These are phyloP conservation scores for Sminthopsis crassicaudata DNA, from an alignment of 2,113 vertebrate species.

Conservation along the genomic window DNA sequence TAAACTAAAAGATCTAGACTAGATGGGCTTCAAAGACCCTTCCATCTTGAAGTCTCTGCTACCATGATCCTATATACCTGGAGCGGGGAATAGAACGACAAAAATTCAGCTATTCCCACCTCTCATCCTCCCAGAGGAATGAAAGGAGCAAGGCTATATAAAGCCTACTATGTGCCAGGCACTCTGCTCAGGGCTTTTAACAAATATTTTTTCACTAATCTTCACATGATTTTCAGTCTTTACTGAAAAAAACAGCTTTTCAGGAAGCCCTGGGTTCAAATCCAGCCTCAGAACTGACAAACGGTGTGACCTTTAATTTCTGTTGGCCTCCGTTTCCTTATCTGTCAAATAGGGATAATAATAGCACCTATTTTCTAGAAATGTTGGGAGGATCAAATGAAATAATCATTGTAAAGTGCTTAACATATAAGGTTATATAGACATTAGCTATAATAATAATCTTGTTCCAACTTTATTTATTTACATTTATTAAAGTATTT, in stretches of 20 bases:
- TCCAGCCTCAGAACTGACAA: not conserved
- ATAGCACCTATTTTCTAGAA: not conserved
- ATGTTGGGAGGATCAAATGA: not conserved
- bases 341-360: not conserved
- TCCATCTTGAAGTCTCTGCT: not conserved
- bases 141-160: too few species aligned
- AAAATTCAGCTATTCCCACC: too few species aligned
- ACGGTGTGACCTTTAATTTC: not conserved
- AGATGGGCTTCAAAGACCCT: not conserved
- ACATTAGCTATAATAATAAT: not conserved
- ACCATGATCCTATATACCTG: not conserved
- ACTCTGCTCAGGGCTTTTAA: not conserved
- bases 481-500: too few species aligned
- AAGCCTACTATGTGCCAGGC: too few species aligned
- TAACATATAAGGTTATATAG: accelerated
- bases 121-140: too few species aligned
- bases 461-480: not conserved
- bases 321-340: not conserved
- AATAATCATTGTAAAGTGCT: not conserved
- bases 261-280: not conserved
- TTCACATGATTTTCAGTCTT: too few species aligned
- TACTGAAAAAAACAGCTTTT: not conserved
- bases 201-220: not conserved
- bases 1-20: not conserved
- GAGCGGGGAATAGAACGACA: too few species aligned